Conservation (phyloP, 2,888 invertebrate genomes). For the Palloptera scutellata region DNA sequence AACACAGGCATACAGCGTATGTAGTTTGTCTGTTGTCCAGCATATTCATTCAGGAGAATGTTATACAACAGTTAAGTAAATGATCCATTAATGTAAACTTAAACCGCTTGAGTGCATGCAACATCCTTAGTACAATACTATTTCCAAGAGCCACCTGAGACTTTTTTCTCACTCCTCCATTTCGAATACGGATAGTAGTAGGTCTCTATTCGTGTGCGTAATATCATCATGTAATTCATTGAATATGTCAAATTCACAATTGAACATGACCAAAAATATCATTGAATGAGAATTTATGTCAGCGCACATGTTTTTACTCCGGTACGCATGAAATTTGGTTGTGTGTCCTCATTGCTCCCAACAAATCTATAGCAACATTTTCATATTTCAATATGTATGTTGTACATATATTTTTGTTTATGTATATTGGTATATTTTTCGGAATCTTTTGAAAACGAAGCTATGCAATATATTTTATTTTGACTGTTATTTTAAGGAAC, state of each 20-base stretch:
- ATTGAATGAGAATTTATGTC: conserved; percentile 20
- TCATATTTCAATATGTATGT: conserved; percentile 20
- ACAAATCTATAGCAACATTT: too few species aligned
- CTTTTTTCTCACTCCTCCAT: conserved; percentile 20
- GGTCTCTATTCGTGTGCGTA: background rate
- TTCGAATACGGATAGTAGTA: background rate
- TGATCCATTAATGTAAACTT: conserved; percentile 53
- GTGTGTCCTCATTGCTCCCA: background rate
- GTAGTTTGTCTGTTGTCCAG: conserved; percentile 32
- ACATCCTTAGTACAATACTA: conserved; percentile 37
- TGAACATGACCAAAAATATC: conserved; percentile 27
- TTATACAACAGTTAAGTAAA: conserved; percentile 33
- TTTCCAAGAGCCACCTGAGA: conserved; percentile 46
- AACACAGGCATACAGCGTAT: too few species aligned
- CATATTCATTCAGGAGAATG: conserved; percentile 21
- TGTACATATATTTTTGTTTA: conserved; percentile 37
- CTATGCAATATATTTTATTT: conserved; percentile 2
- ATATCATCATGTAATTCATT: background rate
- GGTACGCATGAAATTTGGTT: background rate
- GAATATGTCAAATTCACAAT: conserved; percentile 24
- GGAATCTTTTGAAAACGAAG: conserved; percentile 13
- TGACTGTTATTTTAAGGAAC: conserved; percentile 28
- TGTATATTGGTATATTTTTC: conserved; percentile 5
- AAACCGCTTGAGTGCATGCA: conserved; percentile 49
- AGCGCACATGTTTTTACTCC: conserved; percentile 22